Conservation (phyloP, 2,113 vertebrate genomes). For the Takifugu bimaculatus region DNA sequence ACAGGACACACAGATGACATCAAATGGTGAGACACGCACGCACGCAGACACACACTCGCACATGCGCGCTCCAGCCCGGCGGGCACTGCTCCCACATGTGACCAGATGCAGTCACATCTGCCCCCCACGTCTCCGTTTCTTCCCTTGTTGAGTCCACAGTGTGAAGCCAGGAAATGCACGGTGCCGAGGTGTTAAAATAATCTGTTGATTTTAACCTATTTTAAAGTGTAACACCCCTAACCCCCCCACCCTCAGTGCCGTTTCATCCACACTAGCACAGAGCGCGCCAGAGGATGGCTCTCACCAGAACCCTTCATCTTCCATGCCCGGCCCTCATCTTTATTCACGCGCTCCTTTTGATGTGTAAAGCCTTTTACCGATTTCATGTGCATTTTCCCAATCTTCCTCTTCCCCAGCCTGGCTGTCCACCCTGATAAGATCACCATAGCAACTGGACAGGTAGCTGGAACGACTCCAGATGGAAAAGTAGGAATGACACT, state of each 20-base stretch:
- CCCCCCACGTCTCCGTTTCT: not conserved
- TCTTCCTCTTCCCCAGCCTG: slow-evolving; percentile 76
- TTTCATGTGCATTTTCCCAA: slow-evolving; percentile 25
- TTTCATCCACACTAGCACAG: slow-evolving; percentile 3
- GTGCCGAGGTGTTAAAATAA: too few species aligned
- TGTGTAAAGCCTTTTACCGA: slow-evolving; percentile 39
- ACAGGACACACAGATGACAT: slow-evolving; percentile 94
- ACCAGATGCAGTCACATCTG: not conserved
- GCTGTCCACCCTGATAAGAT: slow-evolving; percentile 97
- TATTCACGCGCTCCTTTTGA: slow-evolving; percentile 43
- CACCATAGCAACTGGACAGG: slow-evolving; percentile 98
- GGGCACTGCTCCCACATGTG: not conserved
- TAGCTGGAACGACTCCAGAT: slow-evolving; percentile 94
- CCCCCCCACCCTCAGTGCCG: slow-evolving; percentile 1
- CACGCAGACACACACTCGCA: not conserved
- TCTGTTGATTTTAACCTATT: slow-evolving; percentile 12
- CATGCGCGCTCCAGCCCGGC: too few species aligned
- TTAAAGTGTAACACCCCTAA: slow-evolving; percentile 3
- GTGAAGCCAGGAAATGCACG: not conserved
- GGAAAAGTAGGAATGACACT: slow-evolving; percentile 82
- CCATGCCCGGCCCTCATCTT: slow-evolving; percentile 31
- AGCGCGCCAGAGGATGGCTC: slow-evolving; percentile 12
- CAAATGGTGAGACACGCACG: slow-evolving; percentile 85
- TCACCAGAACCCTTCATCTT: slow-evolving; percentile 37
- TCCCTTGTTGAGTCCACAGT: not conserved